Evolutionary conservation across 2,888 invertebrate genomes (phyloP).

Genomic region (Orthosia gracilis): DNA sequence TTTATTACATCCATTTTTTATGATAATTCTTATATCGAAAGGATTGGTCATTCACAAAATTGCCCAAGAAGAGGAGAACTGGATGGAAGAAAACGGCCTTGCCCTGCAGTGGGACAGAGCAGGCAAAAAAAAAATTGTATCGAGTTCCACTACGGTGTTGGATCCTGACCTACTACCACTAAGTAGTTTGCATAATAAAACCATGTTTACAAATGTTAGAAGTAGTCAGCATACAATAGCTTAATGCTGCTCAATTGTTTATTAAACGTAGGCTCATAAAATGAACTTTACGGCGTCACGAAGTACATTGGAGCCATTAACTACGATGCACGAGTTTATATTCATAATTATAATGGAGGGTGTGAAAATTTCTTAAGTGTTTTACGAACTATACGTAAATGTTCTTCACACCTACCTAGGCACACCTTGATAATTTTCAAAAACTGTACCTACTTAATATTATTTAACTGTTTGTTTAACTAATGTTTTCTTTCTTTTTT

Average conservation of each 20-base stretch:
- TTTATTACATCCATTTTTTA: neutral
- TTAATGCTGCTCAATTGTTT: constrained; percentile 58
- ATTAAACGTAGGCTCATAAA: constrained; percentile 63
- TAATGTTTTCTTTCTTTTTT: constrained; percentile 19
- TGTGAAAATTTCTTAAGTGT: constrained; percentile 36
- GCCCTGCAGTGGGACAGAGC: too few species aligned
- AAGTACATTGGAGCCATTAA: constrained; percentile 52
- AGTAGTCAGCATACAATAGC: constrained; percentile 36
- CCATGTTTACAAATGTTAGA: constrained; percentile 46
- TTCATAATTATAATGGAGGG: constrained; percentile 25
- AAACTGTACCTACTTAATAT: neutral
- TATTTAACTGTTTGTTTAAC: neutral
- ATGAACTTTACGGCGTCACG: constrained; percentile 55
- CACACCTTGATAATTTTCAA: neutral
- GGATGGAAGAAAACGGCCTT: too few species aligned
- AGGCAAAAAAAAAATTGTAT: too few species aligned
- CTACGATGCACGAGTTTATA: constrained; percentile 48
- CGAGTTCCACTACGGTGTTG: neutral
- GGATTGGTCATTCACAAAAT: too few species aligned
- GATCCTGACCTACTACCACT: neutral
- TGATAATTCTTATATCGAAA: too few species aligned
- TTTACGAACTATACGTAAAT: constrained; percentile 25
- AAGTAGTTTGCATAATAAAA: constrained; percentile 30
- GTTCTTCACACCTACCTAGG: neutral
- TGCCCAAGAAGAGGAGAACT: too few species aligned